A percentile compares a stretch with the other conserved stretches of the same genome.
Evolutionary conservation across 2,888 invertebrate species (phyloP).

Genomic region (Herminia tarsipennalis): DNA sequence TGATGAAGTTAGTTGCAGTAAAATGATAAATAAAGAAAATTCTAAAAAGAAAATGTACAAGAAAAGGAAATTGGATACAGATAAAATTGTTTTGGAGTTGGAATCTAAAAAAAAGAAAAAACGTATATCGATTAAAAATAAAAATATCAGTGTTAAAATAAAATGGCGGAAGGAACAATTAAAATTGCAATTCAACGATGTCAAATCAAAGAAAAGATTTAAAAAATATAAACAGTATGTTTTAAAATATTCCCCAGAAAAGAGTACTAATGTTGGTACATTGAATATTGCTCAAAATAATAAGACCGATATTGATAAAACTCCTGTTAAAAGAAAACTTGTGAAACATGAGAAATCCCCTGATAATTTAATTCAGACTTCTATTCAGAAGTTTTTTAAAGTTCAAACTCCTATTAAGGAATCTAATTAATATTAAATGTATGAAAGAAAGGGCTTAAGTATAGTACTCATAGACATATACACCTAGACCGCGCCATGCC

Average conservation of each 20-base stretch:
- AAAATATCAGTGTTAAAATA: conserved; percentile 62
- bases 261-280: background rate
- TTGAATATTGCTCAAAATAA: background rate
- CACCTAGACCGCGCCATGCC: too few relatives aligned
- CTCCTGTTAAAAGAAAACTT: conserved; percentile 53
- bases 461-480: too few relatives aligned
- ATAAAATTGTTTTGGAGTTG: conserved; percentile 18
- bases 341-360: conserved; percentile 52
- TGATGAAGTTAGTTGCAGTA: conserved; percentile 52
- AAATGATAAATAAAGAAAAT: background rate
- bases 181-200: conserved; percentile 53
- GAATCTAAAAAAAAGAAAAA: conserved; percentile 28
- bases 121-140: conserved; percentile 44
- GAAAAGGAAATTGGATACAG: conserved; percentile 8
- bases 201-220: conserved; percentile 25
- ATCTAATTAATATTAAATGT: too few relatives aligned
- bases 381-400: conserved; percentile 68
- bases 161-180: conserved; percentile 54
- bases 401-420: conserved; percentile 24
- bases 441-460: too few relatives aligned
- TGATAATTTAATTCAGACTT: conserved; percentile 68
- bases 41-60: conserved; percentile 10
- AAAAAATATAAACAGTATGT: conserved; percentile 60
- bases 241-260: conserved; percentile 53
- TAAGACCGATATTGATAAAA: conserved; percentile 52